Evolutionary conservation across 2,797 vertebrate species (phyloP), one percentile per base, ranked within the genome.

Genomic region (Ibycter americanus): DNA sequence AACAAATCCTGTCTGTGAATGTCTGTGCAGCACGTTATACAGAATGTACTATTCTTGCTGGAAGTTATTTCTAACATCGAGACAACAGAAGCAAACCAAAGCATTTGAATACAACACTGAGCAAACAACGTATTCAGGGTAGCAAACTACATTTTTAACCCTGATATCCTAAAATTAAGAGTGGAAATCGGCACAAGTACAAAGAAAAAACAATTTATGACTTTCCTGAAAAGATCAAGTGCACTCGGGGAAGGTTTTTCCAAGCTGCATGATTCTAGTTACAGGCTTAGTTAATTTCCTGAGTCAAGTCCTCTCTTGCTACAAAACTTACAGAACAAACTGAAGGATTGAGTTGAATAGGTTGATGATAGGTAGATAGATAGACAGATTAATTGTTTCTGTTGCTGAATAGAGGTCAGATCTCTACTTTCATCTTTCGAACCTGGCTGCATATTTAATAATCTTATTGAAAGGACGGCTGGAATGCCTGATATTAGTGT

Each of bases 361-460:
- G 79, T 56, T 77, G n/a, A 80, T 63, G 52, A 86, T 83, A 80
- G 34, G 44, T 87, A 73, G 70, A 71, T 56, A 86, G 40, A 73
- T 27, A 73, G 82, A 83, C 25, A 90, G 5, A 81, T 94, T 80
- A 90, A 96, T 86, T 91, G 89, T 96, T 93, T 70, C 91, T 88
- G 26, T 55, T 84, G 31, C 67, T 92, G 83, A 93, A 87, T 77
- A 36, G 78, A 94, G 63, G 74, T 70, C 47, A 89, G 73, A 73
- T 82, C 26, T 87, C 59, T 84, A 36, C 62, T 92, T 94, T 76
- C 31, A 62, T 89, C 31, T 68, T 79, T 92, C 73, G 78, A 46
- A 83, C 77, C 49, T 88, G 52, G 12, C 44, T 95, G 59, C 55
- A 91, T 85, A 87, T 93, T 96, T 93, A 92, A 94, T 85, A 63